A percentile compares a stretch with the other conserved stretches of the same genome.
phyloP scores from a whole-genome alignment of 2,113 vertebrate genomes.

The Marmota monax region DNA sequence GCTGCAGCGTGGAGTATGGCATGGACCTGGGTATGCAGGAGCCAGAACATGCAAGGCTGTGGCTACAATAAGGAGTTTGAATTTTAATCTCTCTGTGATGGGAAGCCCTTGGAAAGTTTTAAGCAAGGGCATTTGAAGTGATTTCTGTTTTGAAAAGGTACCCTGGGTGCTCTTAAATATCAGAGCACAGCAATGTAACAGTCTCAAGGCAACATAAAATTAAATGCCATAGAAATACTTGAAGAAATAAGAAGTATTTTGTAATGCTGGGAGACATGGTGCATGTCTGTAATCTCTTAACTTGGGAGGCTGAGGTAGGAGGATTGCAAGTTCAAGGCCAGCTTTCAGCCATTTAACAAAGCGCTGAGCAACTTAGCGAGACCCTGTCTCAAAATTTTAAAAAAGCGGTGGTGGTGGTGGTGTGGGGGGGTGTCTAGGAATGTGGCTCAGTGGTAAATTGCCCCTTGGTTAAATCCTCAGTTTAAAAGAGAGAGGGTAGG shows the following conservation, averaged over 20 bases:
- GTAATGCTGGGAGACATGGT: too few species aligned
- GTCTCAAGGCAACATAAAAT: not conserved
- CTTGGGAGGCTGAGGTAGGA: too few species aligned
- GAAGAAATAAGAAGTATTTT: conserved; percentile 14
- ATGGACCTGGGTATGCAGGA: not conserved
- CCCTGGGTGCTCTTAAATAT: conserved; percentile 29
- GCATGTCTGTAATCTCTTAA: too few species aligned
- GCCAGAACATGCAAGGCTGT: not conserved
- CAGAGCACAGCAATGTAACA: not conserved
- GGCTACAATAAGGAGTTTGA: not conserved
- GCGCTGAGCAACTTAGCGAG: too few species aligned
- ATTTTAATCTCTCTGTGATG: conserved; percentile 7
- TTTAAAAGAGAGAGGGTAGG: too few species aligned
- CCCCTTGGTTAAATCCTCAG: too few species aligned
- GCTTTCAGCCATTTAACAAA: too few species aligned
- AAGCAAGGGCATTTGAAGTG: not conserved
- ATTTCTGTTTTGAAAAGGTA: conserved; percentile 47
- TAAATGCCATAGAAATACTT: not conserved
- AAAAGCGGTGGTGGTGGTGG: too few species aligned
- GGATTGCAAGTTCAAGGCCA: too few species aligned
- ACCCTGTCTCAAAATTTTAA: too few species aligned
- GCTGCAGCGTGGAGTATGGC: not conserved
- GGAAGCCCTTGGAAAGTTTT: conserved; percentile 18
- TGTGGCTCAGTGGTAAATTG: too few species aligned
- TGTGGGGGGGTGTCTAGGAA: too few species aligned